These are phyloP conservation scores for Stratiomys singularior DNA, from an alignment of 2,888 invertebrate species.

Conservation along the genomic window DNA sequence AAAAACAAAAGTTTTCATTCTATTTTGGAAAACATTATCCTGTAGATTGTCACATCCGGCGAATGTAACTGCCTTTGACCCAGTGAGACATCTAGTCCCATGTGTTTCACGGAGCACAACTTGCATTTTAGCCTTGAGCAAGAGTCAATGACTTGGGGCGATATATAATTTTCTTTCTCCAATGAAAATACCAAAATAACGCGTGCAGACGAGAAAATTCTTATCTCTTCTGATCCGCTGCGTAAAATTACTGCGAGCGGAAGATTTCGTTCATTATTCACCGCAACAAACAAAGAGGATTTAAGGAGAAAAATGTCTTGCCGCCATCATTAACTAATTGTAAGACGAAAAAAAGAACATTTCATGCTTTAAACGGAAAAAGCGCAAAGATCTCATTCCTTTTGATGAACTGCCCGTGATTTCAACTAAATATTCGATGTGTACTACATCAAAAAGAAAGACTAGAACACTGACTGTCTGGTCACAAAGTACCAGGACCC, in stretches of 20 bases:
- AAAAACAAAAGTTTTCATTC: too few relatives aligned
- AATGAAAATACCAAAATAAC: slow-evolving; percentile 19
- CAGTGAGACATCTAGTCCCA: too few relatives aligned
- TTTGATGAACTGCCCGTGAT: slow-evolving; percentile 33
- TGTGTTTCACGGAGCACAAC: too few relatives aligned
- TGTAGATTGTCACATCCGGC: too few relatives aligned
- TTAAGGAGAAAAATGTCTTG: neutral
- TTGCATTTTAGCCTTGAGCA: too few relatives aligned
- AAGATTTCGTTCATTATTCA: neutral
- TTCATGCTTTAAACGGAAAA: neutral
- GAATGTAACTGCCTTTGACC: too few relatives aligned
- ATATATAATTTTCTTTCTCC: too few relatives aligned
- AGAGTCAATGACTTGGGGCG: too few relatives aligned
- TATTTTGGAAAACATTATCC: too few relatives aligned
- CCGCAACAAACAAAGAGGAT: too few relatives aligned
- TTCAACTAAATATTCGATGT: slow-evolving; percentile 15
- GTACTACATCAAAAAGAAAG: slow-evolving; percentile 1
- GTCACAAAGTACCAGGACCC: too few relatives aligned
- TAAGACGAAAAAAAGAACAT: slow-evolving; percentile 4
- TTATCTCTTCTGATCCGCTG: slow-evolving; percentile 12
- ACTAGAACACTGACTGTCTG: too few relatives aligned
- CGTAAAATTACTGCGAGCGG: slow-evolving; percentile 5
- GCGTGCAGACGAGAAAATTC: slow-evolving; percentile 15
- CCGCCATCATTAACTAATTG: neutral
- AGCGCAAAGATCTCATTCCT: neutral